phyloP scores from a whole-genome alignment of 2,113 vertebrate species.

The Ameiurus melas region DNA sequence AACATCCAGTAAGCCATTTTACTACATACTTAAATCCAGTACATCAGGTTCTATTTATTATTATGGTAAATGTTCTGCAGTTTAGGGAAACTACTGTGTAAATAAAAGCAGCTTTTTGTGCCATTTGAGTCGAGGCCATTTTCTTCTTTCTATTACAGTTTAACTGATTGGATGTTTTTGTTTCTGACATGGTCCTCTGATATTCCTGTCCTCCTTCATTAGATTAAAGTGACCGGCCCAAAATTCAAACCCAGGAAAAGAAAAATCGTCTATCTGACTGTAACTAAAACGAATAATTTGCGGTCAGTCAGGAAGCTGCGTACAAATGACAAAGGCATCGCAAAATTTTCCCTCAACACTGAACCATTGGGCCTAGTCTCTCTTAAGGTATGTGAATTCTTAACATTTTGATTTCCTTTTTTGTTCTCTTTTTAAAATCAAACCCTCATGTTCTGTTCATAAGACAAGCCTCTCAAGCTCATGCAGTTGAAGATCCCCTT shows the following conservation, averaged over 20 bases:
- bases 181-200: background rate
- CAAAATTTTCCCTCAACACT: conserved; percentile 67
- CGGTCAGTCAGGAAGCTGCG: conserved; percentile 20
- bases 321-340: conserved; percentile 61
- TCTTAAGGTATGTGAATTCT: conserved; percentile 54
- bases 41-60: background rate
- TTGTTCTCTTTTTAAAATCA: background rate
- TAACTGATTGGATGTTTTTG: background rate
- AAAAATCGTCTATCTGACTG: conserved; percentile 56
- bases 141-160: background rate
- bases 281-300: accelerated
- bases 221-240: conserved; percentile 63
- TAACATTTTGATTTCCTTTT: background rate
- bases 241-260: conserved; percentile 43
- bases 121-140: background rate
- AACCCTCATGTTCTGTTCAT: background rate
- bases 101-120: background rate
- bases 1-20: background rate
- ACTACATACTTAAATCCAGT: background rate
- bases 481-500: too few relatives aligned
- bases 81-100: background rate
- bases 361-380: conserved; percentile 47
- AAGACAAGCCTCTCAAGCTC: background rate
- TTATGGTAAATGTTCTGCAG: too few relatives aligned
- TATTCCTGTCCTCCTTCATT: background rate